phyloP scores from a whole-genome alignment of 1,140 invertebrate species.

The Tribolium madens region DNA sequence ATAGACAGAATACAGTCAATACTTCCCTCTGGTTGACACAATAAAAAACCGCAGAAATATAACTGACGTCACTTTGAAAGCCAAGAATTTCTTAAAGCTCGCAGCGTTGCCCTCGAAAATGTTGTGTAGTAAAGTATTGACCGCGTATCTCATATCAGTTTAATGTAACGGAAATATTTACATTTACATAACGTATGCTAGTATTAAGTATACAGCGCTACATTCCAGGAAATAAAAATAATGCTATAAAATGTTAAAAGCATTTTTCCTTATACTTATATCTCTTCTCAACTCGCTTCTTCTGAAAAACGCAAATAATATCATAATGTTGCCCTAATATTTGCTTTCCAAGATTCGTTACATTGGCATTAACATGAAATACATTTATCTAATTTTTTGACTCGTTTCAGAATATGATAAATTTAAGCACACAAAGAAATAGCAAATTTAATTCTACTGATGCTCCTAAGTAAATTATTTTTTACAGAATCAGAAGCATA shows the following conservation, averaged over 20 bases:
- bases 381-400: neutral
- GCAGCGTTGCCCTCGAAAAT: slow-evolving; percentile 1
- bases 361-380: slow-evolving; percentile 17
- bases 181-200: slow-evolving; percentile 39
- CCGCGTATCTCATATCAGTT: slow-evolving; percentile 27
- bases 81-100: neutral
- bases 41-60: neutral
- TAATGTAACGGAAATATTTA: slow-evolving; percentile 39
- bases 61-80: neutral
- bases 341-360: slow-evolving; percentile 30
- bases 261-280: slow-evolving; percentile 35
- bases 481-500: slow-evolving; percentile 73
- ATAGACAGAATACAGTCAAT: neutral
- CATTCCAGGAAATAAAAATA: slow-evolving; percentile 37
- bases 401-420: slow-evolving; percentile 9
- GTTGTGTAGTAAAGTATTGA: slow-evolving; percentile 25
- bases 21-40: neutral
- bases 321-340: slow-evolving; percentile 40
- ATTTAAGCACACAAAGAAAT: neutral
- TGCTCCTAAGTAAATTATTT: slow-evolving; percentile 10
- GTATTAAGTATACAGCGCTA: slow-evolving; percentile 37
- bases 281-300: slow-evolving; percentile 20
- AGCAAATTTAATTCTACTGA: neutral
- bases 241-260: slow-evolving; percentile 36
- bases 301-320: slow-evolving; percentile 25